Conservation (phyloP, 2,797 vertebrate genomes). For the Diplodus puntazzo region DNA sequence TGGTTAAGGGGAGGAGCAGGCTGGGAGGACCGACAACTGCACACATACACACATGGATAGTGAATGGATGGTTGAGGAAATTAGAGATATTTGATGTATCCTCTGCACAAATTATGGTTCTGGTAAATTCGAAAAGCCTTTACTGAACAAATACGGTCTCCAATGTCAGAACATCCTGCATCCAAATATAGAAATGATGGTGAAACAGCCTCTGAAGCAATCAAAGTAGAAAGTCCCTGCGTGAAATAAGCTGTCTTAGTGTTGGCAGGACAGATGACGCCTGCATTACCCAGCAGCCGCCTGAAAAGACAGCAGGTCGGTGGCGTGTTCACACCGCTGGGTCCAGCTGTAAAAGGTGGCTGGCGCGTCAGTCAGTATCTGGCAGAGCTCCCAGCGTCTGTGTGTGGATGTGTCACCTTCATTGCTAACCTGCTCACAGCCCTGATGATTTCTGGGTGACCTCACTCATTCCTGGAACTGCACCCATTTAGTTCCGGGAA, state of each 20-base stretch:
- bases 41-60: constrained; percentile 9
- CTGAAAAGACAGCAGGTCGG: constrained; percentile 23
- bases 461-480: constrained; percentile 69
- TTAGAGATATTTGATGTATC: constrained; percentile 23
- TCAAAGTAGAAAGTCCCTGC: neutral
- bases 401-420: constrained; percentile 68
- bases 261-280: constrained; percentile 11
- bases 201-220: neutral
- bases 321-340: constrained; percentile 48
- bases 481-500: constrained; percentile 41
- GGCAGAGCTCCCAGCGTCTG: constrained; percentile 59
- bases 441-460: constrained; percentile 43
- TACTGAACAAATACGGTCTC: neutral
- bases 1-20: constrained; percentile 70
- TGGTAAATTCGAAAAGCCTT: constrained; percentile 31
- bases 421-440: constrained; percentile 59
- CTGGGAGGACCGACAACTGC: constrained; percentile 33
- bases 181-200: constrained; percentile 4
- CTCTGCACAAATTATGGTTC: constrained; percentile 16
- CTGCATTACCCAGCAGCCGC: constrained; percentile 37
- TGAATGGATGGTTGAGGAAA: constrained; percentile 48
- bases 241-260: neutral
- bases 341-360: constrained; percentile 52
- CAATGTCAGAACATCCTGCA: neutral
- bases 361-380: constrained; percentile 43